These are phyloP conservation scores for Sciaenops ocellatus DNA, from an alignment of 2,797 vertebrate species.

Conservation along the genomic window DNA sequence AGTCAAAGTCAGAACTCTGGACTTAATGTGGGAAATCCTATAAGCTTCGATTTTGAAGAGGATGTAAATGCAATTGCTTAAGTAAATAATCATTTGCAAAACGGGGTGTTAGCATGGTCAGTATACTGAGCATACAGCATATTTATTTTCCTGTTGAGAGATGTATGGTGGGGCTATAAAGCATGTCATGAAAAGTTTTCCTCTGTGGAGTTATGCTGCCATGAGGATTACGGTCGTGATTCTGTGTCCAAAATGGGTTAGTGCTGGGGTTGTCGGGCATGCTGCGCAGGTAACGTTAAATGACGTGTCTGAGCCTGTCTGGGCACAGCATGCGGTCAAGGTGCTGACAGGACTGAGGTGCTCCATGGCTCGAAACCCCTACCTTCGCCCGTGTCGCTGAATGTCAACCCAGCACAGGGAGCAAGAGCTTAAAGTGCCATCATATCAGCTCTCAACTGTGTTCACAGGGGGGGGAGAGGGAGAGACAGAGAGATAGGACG, in stretches of 20 bases:
- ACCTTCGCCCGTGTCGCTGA: conserved; percentile 40
- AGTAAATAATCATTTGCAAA: conserved; percentile 1
- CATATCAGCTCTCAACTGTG: conserved; percentile 48
- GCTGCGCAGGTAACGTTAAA: conserved; percentile 37
- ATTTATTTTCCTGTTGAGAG: not conserved
- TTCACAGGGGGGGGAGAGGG: conserved; percentile 36
- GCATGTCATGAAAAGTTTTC: not conserved
- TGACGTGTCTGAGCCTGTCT: conserved; percentile 28
- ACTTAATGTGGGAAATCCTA: not conserved
- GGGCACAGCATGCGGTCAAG: conserved; percentile 41
- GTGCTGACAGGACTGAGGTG: conserved; percentile 58
- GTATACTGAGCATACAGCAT: not conserved
- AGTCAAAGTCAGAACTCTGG: not conserved
- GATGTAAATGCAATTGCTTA: not conserved
- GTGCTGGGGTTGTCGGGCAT: conserved; percentile 29
- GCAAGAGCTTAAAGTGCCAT: conserved; percentile 53
- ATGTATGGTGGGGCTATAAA: not conserved
- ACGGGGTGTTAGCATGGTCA: not conserved
- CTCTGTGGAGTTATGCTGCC: not conserved
- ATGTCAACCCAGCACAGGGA: conserved; percentile 58
- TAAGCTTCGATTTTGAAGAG: not conserved
- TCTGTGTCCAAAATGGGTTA: conserved; percentile 17
- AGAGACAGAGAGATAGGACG: conserved; percentile 15
- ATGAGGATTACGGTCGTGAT: not conserved
- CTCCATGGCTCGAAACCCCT: conserved; percentile 31